These are phyloP conservation scores for Muntiacus muntjak DNA, from an alignment of 2,113 vertebrate genomes.

Conservation along the genomic window DNA sequence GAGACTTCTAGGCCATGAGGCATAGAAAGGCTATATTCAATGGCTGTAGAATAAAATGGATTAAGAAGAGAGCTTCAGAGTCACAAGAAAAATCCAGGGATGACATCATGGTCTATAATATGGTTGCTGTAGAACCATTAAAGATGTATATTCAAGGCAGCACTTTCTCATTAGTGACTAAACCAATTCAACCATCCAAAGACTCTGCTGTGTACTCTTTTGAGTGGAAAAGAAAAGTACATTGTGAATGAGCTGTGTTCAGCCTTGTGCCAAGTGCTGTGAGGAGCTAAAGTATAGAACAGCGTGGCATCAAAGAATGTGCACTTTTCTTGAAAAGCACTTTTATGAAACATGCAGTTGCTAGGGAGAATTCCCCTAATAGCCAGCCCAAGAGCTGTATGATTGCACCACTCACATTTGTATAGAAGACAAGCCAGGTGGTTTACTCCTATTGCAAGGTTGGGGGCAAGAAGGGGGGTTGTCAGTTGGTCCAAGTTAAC, in stretches of 20 bases:
- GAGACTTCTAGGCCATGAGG: not conserved
- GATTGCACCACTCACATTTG: not conserved
- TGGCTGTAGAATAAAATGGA: not conserved
- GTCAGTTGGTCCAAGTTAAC: not conserved
- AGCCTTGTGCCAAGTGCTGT: not conserved
- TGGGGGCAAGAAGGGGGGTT: not conserved
- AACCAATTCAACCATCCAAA: not conserved
- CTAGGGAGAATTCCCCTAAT: not conserved
- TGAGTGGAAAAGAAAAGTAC: not conserved
- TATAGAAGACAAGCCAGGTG: not conserved
- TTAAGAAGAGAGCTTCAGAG: not conserved
- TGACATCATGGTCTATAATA: not conserved
- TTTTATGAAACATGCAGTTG: not conserved
- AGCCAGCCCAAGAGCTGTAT: not conserved
- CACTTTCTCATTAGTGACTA: not conserved
- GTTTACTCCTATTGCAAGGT: not conserved
- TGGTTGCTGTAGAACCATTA: not conserved
- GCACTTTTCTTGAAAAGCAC: not conserved
- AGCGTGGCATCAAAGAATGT: not conserved
- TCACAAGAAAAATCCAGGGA: not conserved
- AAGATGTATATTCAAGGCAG: not conserved
- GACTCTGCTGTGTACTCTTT: not conserved
- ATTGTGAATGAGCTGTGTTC: not conserved
- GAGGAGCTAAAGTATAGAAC: not conserved
- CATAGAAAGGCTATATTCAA: not conserved